Evolutionary conservation across 2,888 invertebrate species (phyloP).

Genomic region (Tortricodes alternella): DNA sequence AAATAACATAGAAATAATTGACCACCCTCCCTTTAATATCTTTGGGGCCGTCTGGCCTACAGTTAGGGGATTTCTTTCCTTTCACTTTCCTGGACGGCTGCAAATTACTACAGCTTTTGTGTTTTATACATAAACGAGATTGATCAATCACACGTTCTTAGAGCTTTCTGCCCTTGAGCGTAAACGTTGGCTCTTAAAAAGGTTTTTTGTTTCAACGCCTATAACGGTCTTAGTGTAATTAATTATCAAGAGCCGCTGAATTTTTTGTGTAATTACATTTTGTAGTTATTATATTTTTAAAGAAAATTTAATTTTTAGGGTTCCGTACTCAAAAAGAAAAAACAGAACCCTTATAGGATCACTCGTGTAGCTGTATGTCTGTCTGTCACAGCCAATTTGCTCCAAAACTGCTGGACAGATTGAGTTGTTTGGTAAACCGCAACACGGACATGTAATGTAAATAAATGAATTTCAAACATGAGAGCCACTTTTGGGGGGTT

Average conservation of each 20-base stretch:
- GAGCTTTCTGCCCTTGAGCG: slow-evolving; percentile 3
- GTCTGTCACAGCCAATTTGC: no score
- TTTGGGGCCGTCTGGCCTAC: slow-evolving; percentile 10
- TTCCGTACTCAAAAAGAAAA: no score
- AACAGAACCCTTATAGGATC: no score
- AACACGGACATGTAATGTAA: no score
- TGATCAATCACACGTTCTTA: slow-evolving; percentile 21
- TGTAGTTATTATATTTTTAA: no score
- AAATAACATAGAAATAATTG: slow-evolving; percentile 27
- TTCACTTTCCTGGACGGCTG: slow-evolving; percentile 27
- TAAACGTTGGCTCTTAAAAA: neutral
- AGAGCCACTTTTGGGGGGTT: no score
- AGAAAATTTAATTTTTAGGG: no score
- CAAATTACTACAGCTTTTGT: slow-evolving; percentile 26
- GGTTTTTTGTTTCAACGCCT: slow-evolving; percentile 1
- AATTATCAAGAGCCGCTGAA: neutral
- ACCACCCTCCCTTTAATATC: slow-evolving; percentile 20
- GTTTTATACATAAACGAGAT: slow-evolving; percentile 28
- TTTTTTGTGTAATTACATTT: no score
- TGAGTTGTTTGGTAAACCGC: no score
- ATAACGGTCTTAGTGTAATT: neutral
- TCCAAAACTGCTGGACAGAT: no score
- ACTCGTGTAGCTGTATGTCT: no score
- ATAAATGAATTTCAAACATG: no score
- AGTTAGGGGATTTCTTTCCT: slow-evolving; percentile 13